A percentile compares a stretch with the other conserved stretches of the same genome.
These are phyloP conservation scores for Pyrrhosoma nymphula DNA, from an alignment of 2,888 invertebrate species.

Conservation along the genomic window DNA sequence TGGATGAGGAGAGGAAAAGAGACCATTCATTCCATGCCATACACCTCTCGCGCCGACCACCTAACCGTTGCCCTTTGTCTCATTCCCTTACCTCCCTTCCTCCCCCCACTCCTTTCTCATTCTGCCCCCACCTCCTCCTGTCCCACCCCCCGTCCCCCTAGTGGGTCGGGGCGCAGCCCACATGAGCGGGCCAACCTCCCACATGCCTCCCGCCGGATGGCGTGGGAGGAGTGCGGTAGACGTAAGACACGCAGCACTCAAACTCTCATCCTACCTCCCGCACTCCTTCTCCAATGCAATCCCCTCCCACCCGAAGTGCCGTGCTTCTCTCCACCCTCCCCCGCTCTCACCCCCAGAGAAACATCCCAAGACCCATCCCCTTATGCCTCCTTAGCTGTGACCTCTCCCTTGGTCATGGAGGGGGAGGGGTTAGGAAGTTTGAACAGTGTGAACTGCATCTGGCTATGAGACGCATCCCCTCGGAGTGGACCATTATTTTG, in stretches of 20 bases:
- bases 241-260: not conserved
- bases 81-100: not conserved
- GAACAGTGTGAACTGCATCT: not conserved
- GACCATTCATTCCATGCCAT: too few relatives aligned
- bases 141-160: not conserved
- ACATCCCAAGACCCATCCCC: too few relatives aligned
- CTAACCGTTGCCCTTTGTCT: not conserved
- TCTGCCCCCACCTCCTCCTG: not conserved
- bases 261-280: not conserved
- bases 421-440: not conserved
- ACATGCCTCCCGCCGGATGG: conserved; percentile 17
- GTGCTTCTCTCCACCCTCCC: too few relatives aligned
- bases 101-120: not conserved
- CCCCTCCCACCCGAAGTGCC: not conserved
- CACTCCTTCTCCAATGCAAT: not conserved
- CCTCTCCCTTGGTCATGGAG: not conserved
- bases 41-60: not conserved
- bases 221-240: not conserved
- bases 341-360: not conserved
- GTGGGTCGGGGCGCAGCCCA: not conserved
- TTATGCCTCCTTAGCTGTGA: too few relatives aligned
- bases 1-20: too few relatives aligned
- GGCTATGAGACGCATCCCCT: too few relatives aligned
- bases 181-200: not conserved
- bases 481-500: too few relatives aligned